Percentiles rank a stretch among this genome's conserved stretches.
phyloP scores from a whole-genome alignment of 2,797 vertebrate species.

The Percopsis omiscomaycus region DNA sequence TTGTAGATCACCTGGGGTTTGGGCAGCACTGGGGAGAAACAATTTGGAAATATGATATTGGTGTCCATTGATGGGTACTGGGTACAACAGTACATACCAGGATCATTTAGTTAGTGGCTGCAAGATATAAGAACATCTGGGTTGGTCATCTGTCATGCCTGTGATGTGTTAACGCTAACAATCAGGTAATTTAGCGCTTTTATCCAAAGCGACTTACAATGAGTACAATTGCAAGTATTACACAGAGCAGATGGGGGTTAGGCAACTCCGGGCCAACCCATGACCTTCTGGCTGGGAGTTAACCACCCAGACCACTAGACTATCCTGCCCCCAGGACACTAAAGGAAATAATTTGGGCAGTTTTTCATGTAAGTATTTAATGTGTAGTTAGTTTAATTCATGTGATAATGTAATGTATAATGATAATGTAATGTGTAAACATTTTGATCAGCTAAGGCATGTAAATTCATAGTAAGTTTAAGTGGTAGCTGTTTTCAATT shows the following conservation, averaged over 20 bases:
- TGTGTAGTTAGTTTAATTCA: neutral
- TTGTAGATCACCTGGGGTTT: slow-evolving; percentile 84
- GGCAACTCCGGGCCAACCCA: too few species aligned
- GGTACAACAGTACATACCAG: neutral
- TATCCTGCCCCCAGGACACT: too few species aligned
- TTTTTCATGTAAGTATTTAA: neutral
- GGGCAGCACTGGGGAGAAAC: slow-evolving; percentile 72
- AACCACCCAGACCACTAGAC: too few species aligned
- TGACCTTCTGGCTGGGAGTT: too few species aligned
- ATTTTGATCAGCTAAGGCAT: slow-evolving; percentile 31
- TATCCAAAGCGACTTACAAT: too few species aligned
- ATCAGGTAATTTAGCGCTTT: too few species aligned
- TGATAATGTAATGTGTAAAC: slow-evolving; percentile 25
- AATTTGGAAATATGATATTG: neutral
- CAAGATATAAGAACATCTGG: too few species aligned
- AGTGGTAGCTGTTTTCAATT: slow-evolving; percentile 65
- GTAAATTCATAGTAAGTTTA: slow-evolving; percentile 55
- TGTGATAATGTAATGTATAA: neutral
- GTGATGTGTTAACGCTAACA: too few species aligned
- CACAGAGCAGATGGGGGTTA: too few species aligned
- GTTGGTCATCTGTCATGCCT: too few species aligned
- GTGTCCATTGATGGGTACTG: neutral
- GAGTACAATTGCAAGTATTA: too few species aligned
- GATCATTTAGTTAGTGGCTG: too few species aligned
- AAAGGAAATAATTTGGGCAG: neutral